These are phyloP conservation scores for Palythoa heliodiscus DNA, from an alignment of 92 coral and sea anemone species.

Conservation along the genomic window DNA sequence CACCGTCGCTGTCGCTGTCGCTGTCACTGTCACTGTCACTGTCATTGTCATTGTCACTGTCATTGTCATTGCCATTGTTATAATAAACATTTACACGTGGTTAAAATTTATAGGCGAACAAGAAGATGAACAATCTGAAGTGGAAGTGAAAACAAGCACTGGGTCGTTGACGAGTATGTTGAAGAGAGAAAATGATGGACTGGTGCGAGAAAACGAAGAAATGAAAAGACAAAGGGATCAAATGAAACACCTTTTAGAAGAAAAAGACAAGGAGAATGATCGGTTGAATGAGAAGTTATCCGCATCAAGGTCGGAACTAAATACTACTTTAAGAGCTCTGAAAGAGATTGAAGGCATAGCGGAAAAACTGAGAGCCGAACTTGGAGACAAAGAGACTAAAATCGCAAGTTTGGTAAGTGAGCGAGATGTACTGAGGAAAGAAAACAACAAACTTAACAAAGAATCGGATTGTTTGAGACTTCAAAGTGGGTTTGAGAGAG, in stretches of 20 bases:
- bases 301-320: constrained; percentile 55
- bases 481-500: constrained; percentile 49
- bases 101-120: background rate
- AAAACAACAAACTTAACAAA: constrained; percentile 43
- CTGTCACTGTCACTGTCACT: too few relatives aligned
- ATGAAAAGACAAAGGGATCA: constrained; percentile 74
- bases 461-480: constrained; percentile 53
- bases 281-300: constrained; percentile 58
- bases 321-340: constrained; percentile 43
- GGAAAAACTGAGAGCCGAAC: constrained; percentile 46
- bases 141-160: constrained; percentile 14
- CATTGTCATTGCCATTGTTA: too few relatives aligned
- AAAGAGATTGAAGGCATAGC: constrained; percentile 52
- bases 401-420: constrained; percentile 21
- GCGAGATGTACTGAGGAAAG: constrained; percentile 47
- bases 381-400: constrained; percentile 51
- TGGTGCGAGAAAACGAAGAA: constrained; percentile 77
- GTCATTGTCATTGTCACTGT: too few relatives aligned
- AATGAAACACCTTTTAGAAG: constrained; percentile 70
- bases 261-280: constrained; percentile 78
- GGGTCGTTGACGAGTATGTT: constrained; percentile 69
- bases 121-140: background rate
- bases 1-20: too few relatives aligned
- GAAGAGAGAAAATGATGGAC: constrained; percentile 80
- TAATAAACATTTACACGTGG: background rate